Base-by-base conservation (phyloP, 1,140 invertebrate genomes). In the Heterodera carotae region DNA sequence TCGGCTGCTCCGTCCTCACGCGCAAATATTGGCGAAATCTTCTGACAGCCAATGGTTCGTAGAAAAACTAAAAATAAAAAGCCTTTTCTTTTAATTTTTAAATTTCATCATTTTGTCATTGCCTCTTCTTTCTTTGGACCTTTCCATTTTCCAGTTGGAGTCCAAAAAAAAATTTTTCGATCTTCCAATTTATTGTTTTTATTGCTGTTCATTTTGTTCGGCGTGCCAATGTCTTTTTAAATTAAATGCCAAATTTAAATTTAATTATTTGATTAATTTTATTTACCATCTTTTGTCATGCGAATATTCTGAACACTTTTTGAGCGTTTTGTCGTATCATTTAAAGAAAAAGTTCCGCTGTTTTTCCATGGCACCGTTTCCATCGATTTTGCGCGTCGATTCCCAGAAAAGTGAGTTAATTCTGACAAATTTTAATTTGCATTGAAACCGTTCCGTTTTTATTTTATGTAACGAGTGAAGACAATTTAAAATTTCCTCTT, bases 1-100 rank as follows among this genome's bases (percentile, higher is more conserved):
- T 88, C 0, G 93, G 93, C 81, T 94, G 93, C 0, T 93, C 92
- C 34, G 92, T 92, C 1, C 93, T 92, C 64, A 94, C 93, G 78
- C 91, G 88, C 34, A 94, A 88, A 89, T 94, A 94, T 83, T 93
- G 91, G 31, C 92, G 90, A 86, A 94, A 94, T 83, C 92, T 92
- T 60, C 91, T 90, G 62, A 94, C 91, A 83, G 92, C 92, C 87
- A 90, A 89, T 85, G 91, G 86, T 77, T 92, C 90, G 2, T 56
- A 31, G 27, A 56, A 7, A 64, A 12, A 6, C 62, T 31, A 36
- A 70, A 70, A 70, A 39, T 1, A n/a, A n/a, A n/a, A 39, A 39
- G 12, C 36, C 6, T 39, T 39, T 5, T 5, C 4, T 39, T 39
- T 39, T 4, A 39, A 10, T n/a, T n/a, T 39, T 39, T 7, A 39